A percentile compares a stretch with the other conserved stretches of the same genome.
phyloP scores from a whole-genome alignment of 2,888 invertebrate genomes.

The Cerceris ruficornis region DNA sequence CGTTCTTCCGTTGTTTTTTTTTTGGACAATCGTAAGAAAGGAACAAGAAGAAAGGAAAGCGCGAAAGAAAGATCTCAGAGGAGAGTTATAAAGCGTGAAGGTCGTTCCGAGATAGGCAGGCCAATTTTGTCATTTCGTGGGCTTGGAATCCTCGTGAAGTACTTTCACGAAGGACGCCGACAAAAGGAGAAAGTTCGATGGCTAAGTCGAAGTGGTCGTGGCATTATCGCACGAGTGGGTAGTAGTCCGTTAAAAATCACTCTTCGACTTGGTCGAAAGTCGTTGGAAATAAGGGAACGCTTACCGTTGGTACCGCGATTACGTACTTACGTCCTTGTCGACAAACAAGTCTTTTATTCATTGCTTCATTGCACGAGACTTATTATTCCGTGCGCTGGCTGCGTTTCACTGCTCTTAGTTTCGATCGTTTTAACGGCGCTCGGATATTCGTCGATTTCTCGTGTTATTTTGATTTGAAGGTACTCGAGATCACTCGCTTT shows the following conservation, averaged over 20 bases:
- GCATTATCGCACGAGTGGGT: slow-evolving; percentile 2
- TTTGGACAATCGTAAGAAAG: no score
- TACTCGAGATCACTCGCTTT: not conserved
- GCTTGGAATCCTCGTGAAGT: slow-evolving; percentile 16
- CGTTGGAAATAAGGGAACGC: slow-evolving; percentile 2
- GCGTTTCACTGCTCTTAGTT: slow-evolving; percentile 24
- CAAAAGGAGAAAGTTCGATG: slow-evolving; percentile 23
- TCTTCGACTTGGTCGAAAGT: slow-evolving; percentile 16
- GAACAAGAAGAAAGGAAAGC: not conserved
- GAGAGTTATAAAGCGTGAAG: slow-evolving; percentile 35
- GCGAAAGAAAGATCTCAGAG: slow-evolving; percentile 12
- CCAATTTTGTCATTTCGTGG: slow-evolving; percentile 25
- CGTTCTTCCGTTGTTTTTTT: no score
- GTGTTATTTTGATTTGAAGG: not conserved
- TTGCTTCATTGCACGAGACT: not conserved
- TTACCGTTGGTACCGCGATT: slow-evolving; percentile 27
- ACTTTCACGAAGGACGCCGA: slow-evolving; percentile 12
- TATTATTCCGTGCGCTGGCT: not conserved
- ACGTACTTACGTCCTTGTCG: slow-evolving; percentile 30
- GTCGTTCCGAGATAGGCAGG: slow-evolving; percentile 39
- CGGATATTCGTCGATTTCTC: not conserved
- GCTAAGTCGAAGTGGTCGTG: slow-evolving; percentile 15
- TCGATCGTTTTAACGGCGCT: not conserved
- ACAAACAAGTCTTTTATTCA: slow-evolving; percentile 13
- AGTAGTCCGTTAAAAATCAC: slow-evolving; percentile 14